Evolutionary conservation across 2,888 invertebrate genomes (phyloP), one percentile per base, ranked within the genome.

Genomic region (Aporophyla lueneburgensis): DNA sequence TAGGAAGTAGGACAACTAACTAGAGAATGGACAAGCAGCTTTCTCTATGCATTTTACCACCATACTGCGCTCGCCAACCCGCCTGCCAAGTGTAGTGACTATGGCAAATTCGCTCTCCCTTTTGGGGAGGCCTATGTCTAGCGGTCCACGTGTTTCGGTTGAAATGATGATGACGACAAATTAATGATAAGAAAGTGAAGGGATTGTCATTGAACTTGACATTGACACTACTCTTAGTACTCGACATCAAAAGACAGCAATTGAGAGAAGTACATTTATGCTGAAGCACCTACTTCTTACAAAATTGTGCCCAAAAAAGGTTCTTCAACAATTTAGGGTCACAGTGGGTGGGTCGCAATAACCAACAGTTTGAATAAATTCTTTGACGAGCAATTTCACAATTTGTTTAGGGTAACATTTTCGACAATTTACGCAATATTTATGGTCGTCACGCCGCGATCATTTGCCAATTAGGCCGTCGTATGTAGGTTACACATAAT

Each of bases 391-490:
- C 24, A 63, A 56, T 63, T 68, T 61, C 14, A 21, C 0, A 83
- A 51, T 54, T 77, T 56, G 21, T 83, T 49, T 12, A 14, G 33
- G 27, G 27, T 7, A n/a, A 19, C 0, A 65, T 76, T 27, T 82
- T 40, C 10, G 58, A 10, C 21, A 51, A 27, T 59, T 46, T 63
- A 49, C 4, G 16, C 46, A 43, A 51, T 43, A 72, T 76, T 76
- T 83, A 73, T 16, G 56, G 10, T 27, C 12, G 3, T 51, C 24
- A 62, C 7, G 10, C 12, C 21, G 33, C 43, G 51, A 78, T 83
- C 24, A 83, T 78, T 78, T 56, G 78, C 78, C 51, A 83, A 68
- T 78, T 62, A 62, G 24, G 61, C 12, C 51, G 9, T n/a, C 14
- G 24, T 46, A 33, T 78, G 62, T 76, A 27, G 77, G 53, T 16